These are phyloP conservation scores for Scotopteryx bipunctaria DNA, from an alignment of 2,888 invertebrate species.

Conservation along the genomic window DNA sequence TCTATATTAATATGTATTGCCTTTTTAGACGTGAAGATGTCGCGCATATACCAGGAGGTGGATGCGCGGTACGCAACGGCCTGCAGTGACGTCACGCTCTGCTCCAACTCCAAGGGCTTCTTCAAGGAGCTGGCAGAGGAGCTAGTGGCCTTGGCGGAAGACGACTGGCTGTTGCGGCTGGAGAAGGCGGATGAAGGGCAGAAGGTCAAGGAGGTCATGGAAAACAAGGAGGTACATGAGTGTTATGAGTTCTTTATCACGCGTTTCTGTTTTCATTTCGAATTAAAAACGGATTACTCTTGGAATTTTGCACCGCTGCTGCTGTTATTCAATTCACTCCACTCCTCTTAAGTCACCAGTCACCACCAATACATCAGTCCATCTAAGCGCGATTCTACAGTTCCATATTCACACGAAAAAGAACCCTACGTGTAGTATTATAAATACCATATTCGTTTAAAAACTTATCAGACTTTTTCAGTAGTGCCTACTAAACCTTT, in stretches of 20 bases:
- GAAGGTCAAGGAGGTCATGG: constrained; percentile 81
- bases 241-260: too few species aligned
- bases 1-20: not conserved
- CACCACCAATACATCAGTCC: not conserved
- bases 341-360: not conserved
- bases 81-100: constrained; percentile 90
- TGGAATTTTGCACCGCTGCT: not conserved
- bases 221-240: constrained; percentile 75
- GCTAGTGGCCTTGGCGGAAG: constrained; percentile 79
- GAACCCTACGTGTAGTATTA: not conserved
- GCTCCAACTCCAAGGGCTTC: constrained; percentile 89
- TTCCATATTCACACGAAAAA: not conserved
- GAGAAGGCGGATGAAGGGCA: constrained; percentile 83
- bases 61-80: constrained; percentile 82
- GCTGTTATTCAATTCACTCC: not conserved
- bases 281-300: not conserved
- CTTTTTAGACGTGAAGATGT: constrained; percentile 50
- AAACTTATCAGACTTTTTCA: not conserved
- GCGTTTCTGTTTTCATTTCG: too few species aligned
- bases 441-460: not conserved
- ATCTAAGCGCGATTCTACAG: not conserved
- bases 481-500: not conserved
- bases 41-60: constrained; percentile 60
- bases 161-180: constrained; percentile 85
- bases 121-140: constrained; percentile 86